Percentiles rank a stretch among this genome's conserved stretches.
Evolutionary conservation across 92 coral and sea anemone genomes (phyloP).

Genomic region (Nematostella vectensis): DNA sequence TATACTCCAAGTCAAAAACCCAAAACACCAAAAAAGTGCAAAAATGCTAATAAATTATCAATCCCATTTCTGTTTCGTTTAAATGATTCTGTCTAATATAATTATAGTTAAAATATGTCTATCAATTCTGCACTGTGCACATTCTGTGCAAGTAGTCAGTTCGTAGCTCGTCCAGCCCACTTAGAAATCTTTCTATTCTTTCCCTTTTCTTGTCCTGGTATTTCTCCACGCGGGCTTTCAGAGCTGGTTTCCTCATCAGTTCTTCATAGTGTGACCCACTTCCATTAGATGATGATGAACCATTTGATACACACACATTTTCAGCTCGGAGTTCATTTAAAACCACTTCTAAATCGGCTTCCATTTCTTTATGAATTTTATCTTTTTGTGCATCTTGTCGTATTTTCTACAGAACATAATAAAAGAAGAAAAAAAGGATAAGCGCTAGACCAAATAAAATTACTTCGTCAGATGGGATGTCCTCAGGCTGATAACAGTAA

Average conservation of each 20-base stretch:
- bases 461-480: no score
- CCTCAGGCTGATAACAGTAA: no score
- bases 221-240: slow-evolving; percentile 36
- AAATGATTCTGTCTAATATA: no score
- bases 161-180: slow-evolving; percentile 41
- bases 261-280: slow-evolving; percentile 15
- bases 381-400: no score
- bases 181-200: slow-evolving; percentile 59
- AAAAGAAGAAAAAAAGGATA: no score
- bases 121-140: slow-evolving; percentile 12
- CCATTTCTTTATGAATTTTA: slow-evolving; percentile 50
- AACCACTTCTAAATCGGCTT: slow-evolving; percentile 60
- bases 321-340: slow-evolving; percentile 28
- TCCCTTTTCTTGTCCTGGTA: slow-evolving; percentile 41
- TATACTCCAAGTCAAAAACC: no score
- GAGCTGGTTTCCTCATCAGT: slow-evolving; percentile 40
- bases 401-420: no score
- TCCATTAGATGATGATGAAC: slow-evolving; percentile 10
- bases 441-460: no score
- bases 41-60: no score
- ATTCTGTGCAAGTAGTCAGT: slow-evolving; percentile 43
- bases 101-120: no score
- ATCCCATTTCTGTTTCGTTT: no score
- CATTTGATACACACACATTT: slow-evolving; percentile 31
- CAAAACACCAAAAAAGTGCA: no score